These are phyloP conservation scores for Ophion obscuratus DNA, from an alignment of 2,888 invertebrate species.

Conservation along the genomic window DNA sequence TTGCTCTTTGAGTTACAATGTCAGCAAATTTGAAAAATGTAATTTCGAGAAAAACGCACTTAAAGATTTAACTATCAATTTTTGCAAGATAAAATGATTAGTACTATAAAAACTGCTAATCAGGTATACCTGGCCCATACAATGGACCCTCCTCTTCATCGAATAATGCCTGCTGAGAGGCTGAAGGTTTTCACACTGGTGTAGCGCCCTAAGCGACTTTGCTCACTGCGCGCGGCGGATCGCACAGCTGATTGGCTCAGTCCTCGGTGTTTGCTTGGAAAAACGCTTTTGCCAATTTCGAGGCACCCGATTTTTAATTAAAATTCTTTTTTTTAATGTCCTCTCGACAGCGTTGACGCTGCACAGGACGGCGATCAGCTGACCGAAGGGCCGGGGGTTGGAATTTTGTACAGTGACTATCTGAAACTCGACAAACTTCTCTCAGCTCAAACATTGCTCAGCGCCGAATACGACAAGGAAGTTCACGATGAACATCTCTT, in stretches of 20 bases:
- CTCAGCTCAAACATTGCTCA: conserved; percentile 92
- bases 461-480: conserved; percentile 88
- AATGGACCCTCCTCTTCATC: too few relatives aligned
- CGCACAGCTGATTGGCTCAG: neutral
- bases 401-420: conserved; percentile 96
- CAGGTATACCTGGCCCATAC: too few relatives aligned
- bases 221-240: neutral
- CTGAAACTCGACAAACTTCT: conserved; percentile 95
- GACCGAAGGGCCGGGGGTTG: conserved; percentile 89
- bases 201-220: neutral
- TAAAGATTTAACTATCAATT: too few relatives aligned
- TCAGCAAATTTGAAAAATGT: too few relatives aligned
- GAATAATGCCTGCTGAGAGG: too few relatives aligned
- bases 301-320: neutral
- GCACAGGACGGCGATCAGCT: conserved; percentile 86
- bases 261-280: neutral
- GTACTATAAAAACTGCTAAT: too few relatives aligned
- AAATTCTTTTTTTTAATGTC: neutral
- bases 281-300: neutral
- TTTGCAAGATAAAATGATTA: too few relatives aligned
- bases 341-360: conserved; percentile 71
- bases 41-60: too few relatives aligned
- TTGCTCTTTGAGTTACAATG: too few relatives aligned
- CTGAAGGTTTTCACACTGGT: too few relatives aligned
- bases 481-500: conserved; percentile 99